Percentiles rank a stretch among this genome's conserved stretches.
Evolutionary conservation across 2,797 vertebrate genomes (phyloP).

Genomic region (Podarcis siculus): DNA sequence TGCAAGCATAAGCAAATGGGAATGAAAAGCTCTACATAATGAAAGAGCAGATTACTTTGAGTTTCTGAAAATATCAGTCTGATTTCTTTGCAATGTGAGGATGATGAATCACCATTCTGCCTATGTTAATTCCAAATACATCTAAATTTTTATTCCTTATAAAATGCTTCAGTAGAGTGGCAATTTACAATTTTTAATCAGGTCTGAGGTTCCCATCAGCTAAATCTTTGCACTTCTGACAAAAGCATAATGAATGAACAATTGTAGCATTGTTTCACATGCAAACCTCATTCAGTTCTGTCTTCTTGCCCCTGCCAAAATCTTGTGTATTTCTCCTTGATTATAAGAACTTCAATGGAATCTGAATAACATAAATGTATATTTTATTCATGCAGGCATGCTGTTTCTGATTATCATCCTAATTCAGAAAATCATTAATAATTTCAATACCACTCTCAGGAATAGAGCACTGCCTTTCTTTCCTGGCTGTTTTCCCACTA

Average conservation of each 20-base stretch:
- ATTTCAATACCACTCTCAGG: not conserved
- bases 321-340: slow-evolving; percentile 9
- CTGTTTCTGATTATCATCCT: slow-evolving; percentile 6
- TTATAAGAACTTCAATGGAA: slow-evolving; percentile 7
- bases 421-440: slow-evolving; percentile 8
- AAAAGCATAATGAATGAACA: slow-evolving; percentile 8
- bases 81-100: not conserved
- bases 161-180: slow-evolving; percentile 13
- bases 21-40: not conserved
- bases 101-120: not conserved
- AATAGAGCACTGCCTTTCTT: not conserved
- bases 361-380: slow-evolving; percentile 27
- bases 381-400: slow-evolving; percentile 5
- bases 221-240: slow-evolving; percentile 11
- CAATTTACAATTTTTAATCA: slow-evolving; percentile 26
- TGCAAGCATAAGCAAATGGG: slow-evolving; percentile 3
- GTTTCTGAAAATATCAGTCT: slow-evolving; percentile 23
- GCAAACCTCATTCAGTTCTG: not conserved
- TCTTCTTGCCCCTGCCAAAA: not conserved
- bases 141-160: slow-evolving; percentile 2
- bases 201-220: slow-evolving; percentile 4
- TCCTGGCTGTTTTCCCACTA: not conserved
- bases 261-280: not conserved
- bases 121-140: not conserved
- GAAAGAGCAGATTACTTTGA: slow-evolving; percentile 7